Evolutionary conservation across 2,113 vertebrate species (phyloP).

Genomic region (Myotis brandtii): DNA sequence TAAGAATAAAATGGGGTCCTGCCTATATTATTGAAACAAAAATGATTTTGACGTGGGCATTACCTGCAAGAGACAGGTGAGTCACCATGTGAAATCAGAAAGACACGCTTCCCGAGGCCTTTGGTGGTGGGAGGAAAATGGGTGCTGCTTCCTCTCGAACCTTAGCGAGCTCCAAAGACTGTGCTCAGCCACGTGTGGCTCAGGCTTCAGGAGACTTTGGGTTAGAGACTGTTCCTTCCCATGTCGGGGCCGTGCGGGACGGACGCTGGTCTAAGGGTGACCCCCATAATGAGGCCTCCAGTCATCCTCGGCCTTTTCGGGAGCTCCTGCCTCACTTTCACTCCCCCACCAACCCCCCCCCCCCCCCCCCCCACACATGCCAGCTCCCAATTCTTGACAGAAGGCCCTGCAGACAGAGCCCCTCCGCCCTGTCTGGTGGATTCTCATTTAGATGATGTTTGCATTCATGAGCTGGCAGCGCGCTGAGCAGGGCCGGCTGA

Average conservation of each 20-base stretch:
- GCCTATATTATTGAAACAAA: neutral
- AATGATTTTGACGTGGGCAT: neutral
- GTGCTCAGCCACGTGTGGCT: neutral
- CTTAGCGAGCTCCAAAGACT: neutral
- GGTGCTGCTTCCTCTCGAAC: neutral
- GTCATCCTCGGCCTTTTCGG: neutral
- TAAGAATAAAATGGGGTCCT: neutral
- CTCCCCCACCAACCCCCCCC: neutral
- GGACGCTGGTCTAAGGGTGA: neutral
- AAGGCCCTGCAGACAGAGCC: conserved; percentile 47
- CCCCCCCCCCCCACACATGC: neutral
- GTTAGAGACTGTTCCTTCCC: neutral
- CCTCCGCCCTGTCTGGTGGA: neutral
- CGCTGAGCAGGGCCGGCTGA: neutral
- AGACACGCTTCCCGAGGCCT: neutral
- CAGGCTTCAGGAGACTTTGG: neutral
- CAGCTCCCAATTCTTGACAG: conserved; percentile 48
- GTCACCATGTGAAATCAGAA: neutral
- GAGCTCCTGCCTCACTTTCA: conserved; percentile 4
- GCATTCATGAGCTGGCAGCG: conserved; percentile 63
- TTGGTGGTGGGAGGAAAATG: neutral
- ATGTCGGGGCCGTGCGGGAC: fast-evolving
- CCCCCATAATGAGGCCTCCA: neutral
- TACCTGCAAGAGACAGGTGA: neutral
- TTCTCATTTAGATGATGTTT: conserved; percentile 44